A percentile compares a stretch with the other conserved stretches of the same genome.
Conservation (phyloP, 2,797 vertebrate genomes). For the Clarias pachynema region DNA sequence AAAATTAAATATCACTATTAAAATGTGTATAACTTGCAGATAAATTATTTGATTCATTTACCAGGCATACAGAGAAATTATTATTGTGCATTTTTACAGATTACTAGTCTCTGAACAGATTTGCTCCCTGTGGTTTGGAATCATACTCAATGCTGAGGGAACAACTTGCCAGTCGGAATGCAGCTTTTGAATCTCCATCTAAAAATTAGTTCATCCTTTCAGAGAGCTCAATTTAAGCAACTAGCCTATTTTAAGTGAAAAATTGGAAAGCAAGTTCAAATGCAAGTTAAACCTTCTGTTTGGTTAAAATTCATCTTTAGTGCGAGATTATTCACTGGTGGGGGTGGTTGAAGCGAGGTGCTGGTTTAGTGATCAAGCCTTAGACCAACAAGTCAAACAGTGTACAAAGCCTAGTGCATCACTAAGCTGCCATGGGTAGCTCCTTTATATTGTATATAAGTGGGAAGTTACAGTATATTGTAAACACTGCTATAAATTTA, state of each 20-base stretch:
- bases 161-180: too few relatives aligned
- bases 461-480: not conserved
- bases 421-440: not conserved
- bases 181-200: not conserved
- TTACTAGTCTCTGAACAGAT: too few relatives aligned
- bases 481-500: not conserved
- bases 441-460: not conserved
- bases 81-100: too few relatives aligned
- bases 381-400: not conserved
- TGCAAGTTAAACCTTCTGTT: not conserved
- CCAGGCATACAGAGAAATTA: too few relatives aligned
- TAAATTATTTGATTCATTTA: too few relatives aligned
- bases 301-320: not conserved
- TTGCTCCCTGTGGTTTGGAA: too few relatives aligned
- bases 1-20: too few relatives aligned
- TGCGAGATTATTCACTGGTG: not conserved
- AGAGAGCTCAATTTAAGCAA: not conserved
- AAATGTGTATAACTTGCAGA: too few relatives aligned
- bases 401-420: not conserved
- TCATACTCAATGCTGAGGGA: too few relatives aligned
- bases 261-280: not conserved
- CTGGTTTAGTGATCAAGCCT: not conserved
- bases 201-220: not conserved
- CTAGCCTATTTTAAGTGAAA: not conserved
- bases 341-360: not conserved